These are phyloP conservation scores for Serinus canaria DNA, from an alignment of 2,113 vertebrate species.

Conservation along the genomic window DNA sequence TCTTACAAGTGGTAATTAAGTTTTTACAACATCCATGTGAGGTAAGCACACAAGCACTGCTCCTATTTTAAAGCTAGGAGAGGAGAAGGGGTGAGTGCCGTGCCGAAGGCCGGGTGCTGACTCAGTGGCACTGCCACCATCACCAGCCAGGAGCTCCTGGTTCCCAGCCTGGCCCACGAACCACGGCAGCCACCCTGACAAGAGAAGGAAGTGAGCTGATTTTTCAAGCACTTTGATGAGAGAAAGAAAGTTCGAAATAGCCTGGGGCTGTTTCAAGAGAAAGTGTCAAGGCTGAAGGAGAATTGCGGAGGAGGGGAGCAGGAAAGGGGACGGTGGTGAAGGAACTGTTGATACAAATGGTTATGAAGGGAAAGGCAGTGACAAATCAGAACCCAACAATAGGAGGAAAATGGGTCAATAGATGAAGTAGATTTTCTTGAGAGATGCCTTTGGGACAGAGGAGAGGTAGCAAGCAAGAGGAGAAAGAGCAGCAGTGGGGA, in stretches of 20 bases:
- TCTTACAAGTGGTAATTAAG: slow-evolving; percentile 6
- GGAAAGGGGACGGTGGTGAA: neutral
- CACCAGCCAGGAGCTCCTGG: neutral
- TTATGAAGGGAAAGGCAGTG: neutral
- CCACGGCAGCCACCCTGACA: neutral
- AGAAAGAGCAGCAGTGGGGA: neutral
- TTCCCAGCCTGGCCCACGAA: neutral
- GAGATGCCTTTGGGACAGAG: neutral
- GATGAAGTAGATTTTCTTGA: neutral
- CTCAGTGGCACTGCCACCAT: neutral
- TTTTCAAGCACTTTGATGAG: slow-evolving; percentile 3
- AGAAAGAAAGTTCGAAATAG: slow-evolving; percentile 31
- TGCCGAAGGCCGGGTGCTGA: neutral
- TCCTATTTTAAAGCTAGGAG: slow-evolving; percentile 1
- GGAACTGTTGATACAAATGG: accelerated
- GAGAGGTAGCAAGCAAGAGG: neutral
- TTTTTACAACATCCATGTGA: slow-evolving; percentile 23
- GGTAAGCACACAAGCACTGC: neutral
- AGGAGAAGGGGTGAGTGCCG: neutral
- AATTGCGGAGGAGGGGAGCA: neutral
- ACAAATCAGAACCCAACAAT: neutral
- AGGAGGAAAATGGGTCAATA: neutral
- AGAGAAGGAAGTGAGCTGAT: slow-evolving; percentile 20
- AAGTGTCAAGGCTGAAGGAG: neutral
- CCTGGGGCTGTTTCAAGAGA: neutral